Evolutionary conservation across 2,797 vertebrate species (phyloP), one percentile per base, ranked within the genome.

Genomic region (Manis javanica): DNA sequence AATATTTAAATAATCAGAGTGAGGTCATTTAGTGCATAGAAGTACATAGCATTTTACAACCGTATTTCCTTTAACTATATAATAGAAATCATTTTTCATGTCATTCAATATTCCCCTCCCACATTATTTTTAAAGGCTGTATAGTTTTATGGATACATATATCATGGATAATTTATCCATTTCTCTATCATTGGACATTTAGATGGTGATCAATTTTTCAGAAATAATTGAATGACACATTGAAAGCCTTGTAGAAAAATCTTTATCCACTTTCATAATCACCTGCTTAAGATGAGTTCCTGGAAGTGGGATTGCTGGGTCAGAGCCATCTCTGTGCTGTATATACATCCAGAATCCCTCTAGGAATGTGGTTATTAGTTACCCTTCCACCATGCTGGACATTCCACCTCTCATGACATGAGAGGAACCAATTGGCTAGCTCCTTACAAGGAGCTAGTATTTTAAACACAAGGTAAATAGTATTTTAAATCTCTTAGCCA

Each of bases 171-270:
- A 77, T 39, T 57, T 68, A 63, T 64, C 74, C 31, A 16, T 78
- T 29, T 92, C 26, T 21, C 46, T 84, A 24, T 69, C 92, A 37
- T 74, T 84, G 42, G 77, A 61, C 39, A 75, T 61, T 31, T 66
- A 42, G 42, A 64, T 42, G 49, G 66, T 39, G 86, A 78, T 91
- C 31, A 46, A 18, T 24, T 94, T 95, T 90, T 79, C 71, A 51
- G 24, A 64, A 85, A 8, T 87, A 79, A 84, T 55, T 72, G 11
- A 85, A 90, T 71, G 57, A 74, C 13, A 64, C 46, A 49, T 29
- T 37, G 19, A 96, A 93, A 93, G 90, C 31, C 63, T 85, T 79
- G 57, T 63, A 89, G 57, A 51, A 95, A 90, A 81, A n/a, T 64
- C n/a, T 85, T 69, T 46, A 46, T 29, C 53, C 46, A 18, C 71